Evolutionary conservation across 2,113 vertebrate genomes (phyloP).

Genomic region (Callocephalon fimbriatum): DNA sequence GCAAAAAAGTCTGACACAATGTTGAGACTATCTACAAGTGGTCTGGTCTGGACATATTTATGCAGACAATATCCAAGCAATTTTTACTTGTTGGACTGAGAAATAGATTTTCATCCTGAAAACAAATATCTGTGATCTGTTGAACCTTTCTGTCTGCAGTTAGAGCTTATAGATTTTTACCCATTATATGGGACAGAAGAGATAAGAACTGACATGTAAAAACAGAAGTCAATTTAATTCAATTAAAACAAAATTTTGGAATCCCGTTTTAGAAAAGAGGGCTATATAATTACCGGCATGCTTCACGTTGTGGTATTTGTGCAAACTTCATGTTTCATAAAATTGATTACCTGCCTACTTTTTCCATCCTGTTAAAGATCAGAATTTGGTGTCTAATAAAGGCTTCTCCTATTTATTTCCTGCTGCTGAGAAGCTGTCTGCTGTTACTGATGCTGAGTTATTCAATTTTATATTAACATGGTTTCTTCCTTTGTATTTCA

Average conservation of each 20-base stretch:
- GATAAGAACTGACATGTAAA: not conserved
- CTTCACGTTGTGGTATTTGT: not conserved
- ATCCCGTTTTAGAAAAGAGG: not conserved
- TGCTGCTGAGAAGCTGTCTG: not conserved
- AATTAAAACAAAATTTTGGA: conserved; percentile 1
- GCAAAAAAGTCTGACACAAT: not conserved
- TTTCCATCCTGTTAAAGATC: not conserved
- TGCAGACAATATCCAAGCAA: not conserved
- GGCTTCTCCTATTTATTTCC: not conserved
- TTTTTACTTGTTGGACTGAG: not conserved
- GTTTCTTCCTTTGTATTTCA: not conserved
- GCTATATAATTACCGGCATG: not conserved
- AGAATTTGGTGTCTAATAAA: not conserved
- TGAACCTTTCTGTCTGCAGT: not conserved
- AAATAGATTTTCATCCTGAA: not conserved
- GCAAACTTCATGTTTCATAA: not conserved
- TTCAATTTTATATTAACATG: not conserved
- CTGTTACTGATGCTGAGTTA: not conserved
- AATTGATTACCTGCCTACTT: not conserved
- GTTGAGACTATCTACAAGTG: not conserved
- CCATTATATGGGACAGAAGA: not conserved
- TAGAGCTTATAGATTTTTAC: not conserved
- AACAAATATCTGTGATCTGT: not conserved
- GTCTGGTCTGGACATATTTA: not conserved
- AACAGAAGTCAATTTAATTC: not conserved